Evolutionary conservation across 1,140 invertebrate genomes (phyloP).

Genomic region (Diachasmimorpha longicaudata): DNA sequence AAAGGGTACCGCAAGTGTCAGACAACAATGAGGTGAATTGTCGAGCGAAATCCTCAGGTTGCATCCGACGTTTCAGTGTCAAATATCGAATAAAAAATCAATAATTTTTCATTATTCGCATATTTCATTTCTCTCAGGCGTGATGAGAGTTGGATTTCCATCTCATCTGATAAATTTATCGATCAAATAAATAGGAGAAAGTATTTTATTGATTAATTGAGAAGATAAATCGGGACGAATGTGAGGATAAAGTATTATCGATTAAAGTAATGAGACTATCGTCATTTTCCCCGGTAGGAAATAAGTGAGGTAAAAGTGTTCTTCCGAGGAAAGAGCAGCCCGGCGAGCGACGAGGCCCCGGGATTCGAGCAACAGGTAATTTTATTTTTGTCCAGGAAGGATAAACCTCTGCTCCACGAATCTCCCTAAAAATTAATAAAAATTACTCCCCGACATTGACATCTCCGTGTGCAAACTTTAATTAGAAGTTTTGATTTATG

Average conservation of each 20-base stretch:
- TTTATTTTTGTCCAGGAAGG: constrained; percentile 8
- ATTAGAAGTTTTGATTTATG: too few species aligned
- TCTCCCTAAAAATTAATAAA: too few species aligned
- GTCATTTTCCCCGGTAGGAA: neutral
- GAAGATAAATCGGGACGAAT: too few species aligned
- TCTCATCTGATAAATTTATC: neutral
- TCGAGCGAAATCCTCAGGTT: neutral
- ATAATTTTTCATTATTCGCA: neutral
- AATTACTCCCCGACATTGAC: too few species aligned
- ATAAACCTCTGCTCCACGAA: too few species aligned
- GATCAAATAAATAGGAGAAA: too few species aligned
- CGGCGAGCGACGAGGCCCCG: constrained; percentile 58
- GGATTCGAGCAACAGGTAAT: constrained; percentile 61
- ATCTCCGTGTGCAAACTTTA: neutral
- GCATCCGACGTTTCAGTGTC: neutral
- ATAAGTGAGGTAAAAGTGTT: constrained; percentile 59
- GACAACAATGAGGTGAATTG: too few species aligned
- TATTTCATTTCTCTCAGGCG: too few species aligned
- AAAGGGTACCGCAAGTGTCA: too few species aligned
- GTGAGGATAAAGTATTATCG: too few species aligned
- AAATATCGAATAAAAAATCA: neutral
- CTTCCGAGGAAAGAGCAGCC: constrained; percentile 54
- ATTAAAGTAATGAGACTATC: neutral
- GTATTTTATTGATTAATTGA: too few species aligned
- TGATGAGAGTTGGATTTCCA: neutral